Evolutionary conservation across 2,888 invertebrate genomes (phyloP), one percentile per base, ranked within the genome.

Genomic region (Xylophagus ater): DNA sequence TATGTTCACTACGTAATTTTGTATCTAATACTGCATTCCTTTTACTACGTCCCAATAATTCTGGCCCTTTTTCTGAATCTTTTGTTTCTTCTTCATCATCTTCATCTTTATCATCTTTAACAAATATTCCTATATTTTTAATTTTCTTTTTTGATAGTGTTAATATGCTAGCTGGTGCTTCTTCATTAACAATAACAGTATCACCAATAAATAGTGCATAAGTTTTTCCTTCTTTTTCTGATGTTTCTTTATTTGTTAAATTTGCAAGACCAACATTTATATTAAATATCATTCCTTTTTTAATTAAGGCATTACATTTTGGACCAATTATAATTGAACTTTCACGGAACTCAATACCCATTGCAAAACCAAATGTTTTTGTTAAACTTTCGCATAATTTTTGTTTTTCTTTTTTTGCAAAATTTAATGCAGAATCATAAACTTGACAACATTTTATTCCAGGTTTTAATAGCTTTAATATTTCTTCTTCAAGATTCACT

Each of bases 291-390:
- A 98, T 97, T 38, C 92, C 90, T 63, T 92, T 93, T 53, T 78
- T 84, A 0, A 82, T 79, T 2, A 75, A 60, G 2, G 79, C 76
- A 28, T 73, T 76, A 10, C 85, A 86, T 71, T 96, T 98, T 2
- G 89, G 85, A 0, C 87, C 87, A 55, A 99, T 87, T 1, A 93
- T 72, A 40, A 97, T 71, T 0, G 90, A 86, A 51, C 87, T 87
- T 63, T 99, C 98, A 40, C 96, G 79, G 61, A 99, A 99, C 60
- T 98, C 97, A 52, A 98, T 88, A 6, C 98, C 98, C 81, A 89
- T 97, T 1, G 81, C 92, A 68, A 98, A 98, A 70, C 96, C 97
- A 68, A 94, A 87, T 51, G 81, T 88, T 63, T 94, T 97, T 0
- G 93, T 93, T 38, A 98, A 70, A 60, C 86, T 89, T 40, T 93